A percentile compares a stretch with the other conserved stretches of the same genome.
Evolutionary conservation across 2,888 invertebrate species (phyloP).

Genomic region (Zhuqinia jingwanae): DNA sequence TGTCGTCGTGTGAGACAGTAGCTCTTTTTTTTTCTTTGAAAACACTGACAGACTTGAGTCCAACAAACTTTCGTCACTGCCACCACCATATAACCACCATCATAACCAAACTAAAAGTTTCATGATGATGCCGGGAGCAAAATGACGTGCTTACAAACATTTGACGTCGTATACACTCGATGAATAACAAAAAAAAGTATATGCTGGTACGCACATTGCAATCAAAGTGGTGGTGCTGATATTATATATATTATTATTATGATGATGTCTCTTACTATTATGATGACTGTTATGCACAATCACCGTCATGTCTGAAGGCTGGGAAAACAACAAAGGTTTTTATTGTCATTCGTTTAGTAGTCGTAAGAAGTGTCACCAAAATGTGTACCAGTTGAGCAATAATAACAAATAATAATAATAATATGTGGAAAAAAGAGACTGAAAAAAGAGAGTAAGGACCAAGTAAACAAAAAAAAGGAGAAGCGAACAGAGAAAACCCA

Average conservation of each 20-base stretch:
- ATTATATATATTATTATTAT: neutral
- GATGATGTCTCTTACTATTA: conserved; percentile 1
- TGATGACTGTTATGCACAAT: conserved; percentile 32
- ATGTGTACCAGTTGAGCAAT: conserved; percentile 15
- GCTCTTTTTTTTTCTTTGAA: neutral
- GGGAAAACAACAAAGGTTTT: conserved; percentile 34
- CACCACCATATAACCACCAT: neutral
- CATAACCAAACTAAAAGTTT: neutral
- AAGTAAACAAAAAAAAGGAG: neutral
- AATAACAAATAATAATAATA: conserved; percentile 28
- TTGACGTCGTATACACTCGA: neutral
- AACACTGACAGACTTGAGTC: conserved; percentile 6
- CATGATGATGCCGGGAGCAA: neutral
- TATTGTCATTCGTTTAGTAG: conserved; percentile 35
- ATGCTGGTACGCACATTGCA: neutral
- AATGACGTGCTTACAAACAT: conserved; percentile 14
- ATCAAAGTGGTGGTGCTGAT: conserved; percentile 23
- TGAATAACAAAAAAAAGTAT: conserved; percentile 25
- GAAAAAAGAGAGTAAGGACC: neutral
- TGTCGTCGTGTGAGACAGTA: neutral
- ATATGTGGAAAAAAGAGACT: conserved; percentile 7
- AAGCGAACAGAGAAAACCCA: neutral
- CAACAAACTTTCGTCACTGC: conserved; percentile 25
- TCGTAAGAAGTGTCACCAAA: conserved; percentile 35
- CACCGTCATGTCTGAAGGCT: conserved; percentile 23